These are phyloP conservation scores for Anomalospiza imberbis DNA, from an alignment of 2,797 vertebrate genomes.

Conservation along the genomic window DNA sequence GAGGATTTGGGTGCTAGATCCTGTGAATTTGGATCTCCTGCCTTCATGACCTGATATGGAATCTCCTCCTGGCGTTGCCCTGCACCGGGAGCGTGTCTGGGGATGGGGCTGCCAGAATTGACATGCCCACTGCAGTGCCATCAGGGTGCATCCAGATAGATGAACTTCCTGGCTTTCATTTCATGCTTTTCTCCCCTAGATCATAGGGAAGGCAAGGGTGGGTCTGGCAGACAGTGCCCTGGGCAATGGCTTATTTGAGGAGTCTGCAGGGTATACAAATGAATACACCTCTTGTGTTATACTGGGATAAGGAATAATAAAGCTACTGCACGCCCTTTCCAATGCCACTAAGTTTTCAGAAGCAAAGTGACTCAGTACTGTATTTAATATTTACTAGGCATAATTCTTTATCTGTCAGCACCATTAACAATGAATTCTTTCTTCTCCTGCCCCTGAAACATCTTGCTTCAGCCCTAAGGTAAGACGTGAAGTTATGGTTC, in stretches of 20 bases:
- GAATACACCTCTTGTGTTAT: not conserved
- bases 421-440: not conserved
- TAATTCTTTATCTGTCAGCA: not conserved
- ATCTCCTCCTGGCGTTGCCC: not conserved
- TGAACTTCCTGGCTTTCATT: slow-evolving; percentile 10
- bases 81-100: accelerated
- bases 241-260: not conserved
- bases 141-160: not conserved
- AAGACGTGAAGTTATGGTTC: not conserved
- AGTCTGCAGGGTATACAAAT: slow-evolving; percentile 22
- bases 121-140: not conserved
- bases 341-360: not conserved
- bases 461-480: not conserved
- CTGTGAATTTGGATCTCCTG: not conserved
- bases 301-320: not conserved
- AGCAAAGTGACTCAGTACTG: not conserved
- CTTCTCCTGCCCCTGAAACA: not conserved
- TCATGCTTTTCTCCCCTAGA: not conserved
- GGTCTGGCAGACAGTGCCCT: slow-evolving; percentile 34
- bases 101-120: slow-evolving; percentile 1
- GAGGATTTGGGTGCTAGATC: not conserved
- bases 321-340: not conserved
- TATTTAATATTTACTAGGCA: not conserved
- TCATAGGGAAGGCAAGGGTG: slow-evolving; percentile 15
- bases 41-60: not conserved